Base-by-base conservation (phyloP, 2,888 invertebrate species). In the Megalurothrips usitatus region DNA sequence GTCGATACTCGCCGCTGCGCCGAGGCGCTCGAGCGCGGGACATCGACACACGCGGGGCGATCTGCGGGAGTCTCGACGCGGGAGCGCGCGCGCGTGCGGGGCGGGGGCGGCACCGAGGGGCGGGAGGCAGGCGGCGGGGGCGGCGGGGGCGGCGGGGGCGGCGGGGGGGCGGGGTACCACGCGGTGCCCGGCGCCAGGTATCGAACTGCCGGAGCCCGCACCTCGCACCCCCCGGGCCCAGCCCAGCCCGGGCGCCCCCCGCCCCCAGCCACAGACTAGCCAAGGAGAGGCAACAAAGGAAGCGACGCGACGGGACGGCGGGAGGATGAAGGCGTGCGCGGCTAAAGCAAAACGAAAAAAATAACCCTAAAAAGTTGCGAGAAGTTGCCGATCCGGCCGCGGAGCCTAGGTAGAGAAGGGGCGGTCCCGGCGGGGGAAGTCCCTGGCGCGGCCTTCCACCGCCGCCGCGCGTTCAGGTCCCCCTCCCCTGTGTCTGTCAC, bases 181-280 rank as follows among this genome's bases (percentile, higher is more conserved):
- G 84, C 84, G 83, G 87, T 87, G 84, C 87, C 87, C 34, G 87
- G 87, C 83, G 87, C 87, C 84, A 84, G 82, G 84, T 87, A 87
- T 87, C 85, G 87, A 43, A 87, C 86, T 84, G 85, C 85, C 84
- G 23, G 49, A n/a, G 48, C 58, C 34, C 34, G 34, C 34, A 43
- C 34, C 34, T 43, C 34, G 34, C 34, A 2, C 3, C 34, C 34
- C 34, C 34, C 34, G 6, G 34, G 10, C 49, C 52, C 52, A 2
- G 6, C 52, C 58, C 58, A 12, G 17, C 14, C 58, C 58, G 34
- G 34, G 34, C 34, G 34, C 34, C 2, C 34, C 58, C 58, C 58
- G 58, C 19, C 58, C 58, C 19, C 58, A 17, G 34, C 3, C 34
- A 43, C 3, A 43, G 34, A 43, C 34, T 43, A 43, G 34, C 34